Percentiles rank a stretch among this genome's conserved stretches.
phyloP scores from a whole-genome alignment of 1,140 invertebrate genomes.

The Drosophila suzukii region DNA sequence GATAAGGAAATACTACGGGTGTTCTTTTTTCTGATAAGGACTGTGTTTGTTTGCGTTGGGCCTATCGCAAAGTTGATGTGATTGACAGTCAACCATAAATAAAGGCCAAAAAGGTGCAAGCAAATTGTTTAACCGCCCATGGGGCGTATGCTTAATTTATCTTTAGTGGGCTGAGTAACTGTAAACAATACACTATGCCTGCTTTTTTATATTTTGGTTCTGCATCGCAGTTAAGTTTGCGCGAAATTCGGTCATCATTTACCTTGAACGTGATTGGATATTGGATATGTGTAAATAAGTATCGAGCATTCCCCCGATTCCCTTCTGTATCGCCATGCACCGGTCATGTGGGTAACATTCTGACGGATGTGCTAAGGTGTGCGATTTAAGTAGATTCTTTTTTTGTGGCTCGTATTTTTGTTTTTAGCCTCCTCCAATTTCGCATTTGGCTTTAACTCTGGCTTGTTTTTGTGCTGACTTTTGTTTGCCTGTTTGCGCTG shows the following conservation, averaged over 20 bases:
- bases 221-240: constrained; percentile 16
- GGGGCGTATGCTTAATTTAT: constrained; percentile 25
- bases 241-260: constrained; percentile 56
- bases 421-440: constrained; percentile 48
- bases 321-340: constrained; percentile 21
- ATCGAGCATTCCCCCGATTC: constrained; percentile 3
- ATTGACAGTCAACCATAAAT: constrained; percentile 25
- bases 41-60: constrained; percentile 29
- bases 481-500: constrained; percentile 38
- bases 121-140: constrained; percentile 15
- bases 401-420: constrained; percentile 3
- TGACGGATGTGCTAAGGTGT: constrained; percentile 51
- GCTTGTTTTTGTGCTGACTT: constrained; percentile 55
- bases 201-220: neutral
- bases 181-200: constrained; percentile 11
- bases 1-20: constrained; percentile 35
- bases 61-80: constrained; percentile 26
- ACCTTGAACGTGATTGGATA: constrained; percentile 79
- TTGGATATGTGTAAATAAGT: constrained; percentile 48
- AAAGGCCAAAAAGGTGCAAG: constrained; percentile 18
- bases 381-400: constrained; percentile 32
- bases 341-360: constrained; percentile 52
- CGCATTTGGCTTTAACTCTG: constrained; percentile 18
- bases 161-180: constrained; percentile 1
- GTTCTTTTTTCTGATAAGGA: constrained; percentile 18